Evolutionary conservation across 2,797 vertebrate species (phyloP), one percentile per base, ranked within the genome.

Genomic region (Sebastolobus alascanus): DNA sequence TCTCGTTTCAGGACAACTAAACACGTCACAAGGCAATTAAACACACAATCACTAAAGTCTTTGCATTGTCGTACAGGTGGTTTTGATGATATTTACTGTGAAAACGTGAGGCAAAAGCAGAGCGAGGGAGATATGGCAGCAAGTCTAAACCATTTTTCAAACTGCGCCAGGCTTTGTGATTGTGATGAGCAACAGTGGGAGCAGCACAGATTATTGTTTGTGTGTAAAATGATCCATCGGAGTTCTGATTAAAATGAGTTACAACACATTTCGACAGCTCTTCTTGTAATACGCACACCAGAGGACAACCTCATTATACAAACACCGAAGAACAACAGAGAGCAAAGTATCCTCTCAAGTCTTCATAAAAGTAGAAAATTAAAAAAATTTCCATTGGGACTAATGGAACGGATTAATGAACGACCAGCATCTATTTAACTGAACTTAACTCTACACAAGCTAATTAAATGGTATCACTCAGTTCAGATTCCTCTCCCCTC

Each of bases 201-300:
- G 73, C 84, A 72, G 80, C 84, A 63, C 46, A 75, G 55, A 68
- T 61, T 52, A 61, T 20, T n/a, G 27, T 68, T 25, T 38, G 65
- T 74, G 76, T 74, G 64, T 80, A n/a, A 54, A 80, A 77, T 64
- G 64, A 76, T 83, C 70, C 27, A 14, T 71, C 78, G 59, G 61
- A 69, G 61, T 73, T 79, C 65, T 58, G 84, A 83, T 73, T 84
- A 70, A 79, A 84, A 82, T 37, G 71, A 82, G 59, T 60, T 73
- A 63, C 55, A 65, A 73, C 79, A 74, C 74, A 64, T 77, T 82
- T 31, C 59, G 73, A 89, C 69, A 72, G 69, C 77, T 87, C 68
- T 29, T 76, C 55, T 70, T 75, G 56, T 71, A 40, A 43, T 6
- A 60, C 58, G 55, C 79, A 71, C 66, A 50, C 37, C 52, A 81